Evolutionary conservation across 2,888 invertebrate genomes (phyloP).

Genomic region (Lycophotia porphyrea): DNA sequence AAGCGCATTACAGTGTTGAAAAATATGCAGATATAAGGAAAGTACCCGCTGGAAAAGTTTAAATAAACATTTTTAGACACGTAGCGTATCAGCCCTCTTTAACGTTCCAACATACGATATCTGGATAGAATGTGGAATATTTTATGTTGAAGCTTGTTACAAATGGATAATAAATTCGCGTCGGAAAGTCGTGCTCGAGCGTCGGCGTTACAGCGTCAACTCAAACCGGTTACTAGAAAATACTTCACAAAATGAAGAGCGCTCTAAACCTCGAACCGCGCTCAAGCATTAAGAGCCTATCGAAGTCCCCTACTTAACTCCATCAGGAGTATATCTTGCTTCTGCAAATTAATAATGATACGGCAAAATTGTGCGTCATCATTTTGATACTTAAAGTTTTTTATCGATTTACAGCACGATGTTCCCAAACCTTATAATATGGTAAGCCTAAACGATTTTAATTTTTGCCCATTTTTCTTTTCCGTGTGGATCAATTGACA

Average conservation of each 20-base stretch:
- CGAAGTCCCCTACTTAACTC: constrained; percentile 11
- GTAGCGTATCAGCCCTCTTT: constrained; percentile 9
- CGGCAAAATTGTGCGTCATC: background rate
- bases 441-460: background rate
- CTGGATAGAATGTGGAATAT: constrained; percentile 47
- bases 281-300: constrained; percentile 25
- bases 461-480: background rate
- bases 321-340: constrained; percentile 5
- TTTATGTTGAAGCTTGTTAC: constrained; percentile 40
- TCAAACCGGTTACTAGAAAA: constrained; percentile 60
- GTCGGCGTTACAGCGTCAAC: constrained; percentile 33
- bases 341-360: constrained; percentile 8
- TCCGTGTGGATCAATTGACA: background rate
- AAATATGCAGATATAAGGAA: constrained; percentile 22
- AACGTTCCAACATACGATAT: constrained; percentile 32
- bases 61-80: constrained; percentile 24
- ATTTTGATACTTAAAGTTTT: background rate
- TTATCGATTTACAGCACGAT: background rate
- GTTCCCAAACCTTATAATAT: background rate
- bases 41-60: constrained; percentile 7
- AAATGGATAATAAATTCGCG: constrained; percentile 48
- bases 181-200: constrained; percentile 23
- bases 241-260: constrained; percentile 54
- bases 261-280: constrained; percentile 28
- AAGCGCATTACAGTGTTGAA: constrained; percentile 13